Evolutionary conservation across 2,888 invertebrate genomes (phyloP), one percentile per base, ranked within the genome.

Genomic region (Drosophila stalkeri): DNA sequence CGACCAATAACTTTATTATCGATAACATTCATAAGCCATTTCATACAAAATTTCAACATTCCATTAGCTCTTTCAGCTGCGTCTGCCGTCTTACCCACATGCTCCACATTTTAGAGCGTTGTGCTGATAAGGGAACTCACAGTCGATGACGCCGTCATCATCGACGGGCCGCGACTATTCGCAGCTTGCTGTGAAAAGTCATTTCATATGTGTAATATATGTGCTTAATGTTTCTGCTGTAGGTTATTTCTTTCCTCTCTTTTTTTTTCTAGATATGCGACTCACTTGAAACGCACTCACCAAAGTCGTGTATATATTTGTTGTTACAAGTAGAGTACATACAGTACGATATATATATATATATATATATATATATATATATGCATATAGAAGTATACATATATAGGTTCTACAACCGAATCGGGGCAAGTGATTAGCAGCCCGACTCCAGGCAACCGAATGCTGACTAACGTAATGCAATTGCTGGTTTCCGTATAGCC

Each of bases 171-270:
- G 46, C 46, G 44, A 57, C 61, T 55, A 44, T 79, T 83, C 69
- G 64, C 84, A 81, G 69, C 75, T 86, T 75, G 70, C 43, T 83
- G 83, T 73, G 75, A 84, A 83, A 83, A 75, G 52, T 69, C 63
- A 67, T 70, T 65, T 23, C 80, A 41, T 64, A 62, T 69, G 44
- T 67, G 51, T 33, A 35, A 59, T 68, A 59, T 68, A 47, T 65
- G 31, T 60, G 56, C 20, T 46, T 59, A 60, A 60, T 44, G 52
- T 35, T 41, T 43, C 23, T 81, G 59, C 35, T 54, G 44, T 62
- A 61, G 46, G 49, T 37, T 54, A 23, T 64, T 52, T 54, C 43
- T 7, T 64, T 64, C 0, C 3, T 33, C 5, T 16, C 55, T 33
- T 31, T 5, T n/a, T 18, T 12, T 66, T 68, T 81, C 81, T 75